phyloP scores from a whole-genome alignment of 2,113 vertebrate species.

The Sorex fumeus region DNA sequence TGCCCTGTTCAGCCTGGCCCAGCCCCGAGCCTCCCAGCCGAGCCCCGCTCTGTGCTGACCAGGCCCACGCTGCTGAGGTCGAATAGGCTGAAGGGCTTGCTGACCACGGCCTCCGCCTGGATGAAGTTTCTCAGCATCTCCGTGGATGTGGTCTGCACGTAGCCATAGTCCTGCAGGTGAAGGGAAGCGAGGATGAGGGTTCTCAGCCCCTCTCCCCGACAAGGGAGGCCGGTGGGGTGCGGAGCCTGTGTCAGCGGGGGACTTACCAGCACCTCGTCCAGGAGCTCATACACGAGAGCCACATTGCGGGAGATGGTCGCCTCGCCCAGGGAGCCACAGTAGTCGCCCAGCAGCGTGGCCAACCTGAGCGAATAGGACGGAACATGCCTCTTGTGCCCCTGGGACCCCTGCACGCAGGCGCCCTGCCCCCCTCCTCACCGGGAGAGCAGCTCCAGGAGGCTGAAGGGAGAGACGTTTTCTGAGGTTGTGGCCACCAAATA shows the following conservation, averaged over 20 bases:
- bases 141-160: constrained; percentile 93
- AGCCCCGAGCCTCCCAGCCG: background rate
- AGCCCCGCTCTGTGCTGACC: constrained; percentile 86
- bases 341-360: constrained; percentile 92
- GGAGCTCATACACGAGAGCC: constrained; percentile 94
- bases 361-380: constrained; percentile 85
- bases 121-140: constrained; percentile 95
- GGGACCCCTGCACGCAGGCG: background rate
- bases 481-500: constrained; percentile 92
- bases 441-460: constrained; percentile 93
- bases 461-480: constrained; percentile 91
- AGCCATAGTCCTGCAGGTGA: constrained; percentile 91
- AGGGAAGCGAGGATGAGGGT: background rate
- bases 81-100: constrained; percentile 93
- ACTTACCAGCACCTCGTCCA: constrained; percentile 94
- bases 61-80: constrained; percentile 94
- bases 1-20: background rate
- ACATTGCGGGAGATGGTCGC: constrained; percentile 93
- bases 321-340: constrained; percentile 93
- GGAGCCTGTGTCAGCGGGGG: no score
- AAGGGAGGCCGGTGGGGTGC: no score
- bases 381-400: background rate
- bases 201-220: no score
- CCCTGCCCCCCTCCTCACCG: constrained; percentile 85
- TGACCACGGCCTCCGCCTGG: constrained; percentile 92